Evolutionary conservation across 2,888 invertebrate species (phyloP), one percentile per base, ranked within the genome.

Genomic region (Cosmia trapezina): DNA sequence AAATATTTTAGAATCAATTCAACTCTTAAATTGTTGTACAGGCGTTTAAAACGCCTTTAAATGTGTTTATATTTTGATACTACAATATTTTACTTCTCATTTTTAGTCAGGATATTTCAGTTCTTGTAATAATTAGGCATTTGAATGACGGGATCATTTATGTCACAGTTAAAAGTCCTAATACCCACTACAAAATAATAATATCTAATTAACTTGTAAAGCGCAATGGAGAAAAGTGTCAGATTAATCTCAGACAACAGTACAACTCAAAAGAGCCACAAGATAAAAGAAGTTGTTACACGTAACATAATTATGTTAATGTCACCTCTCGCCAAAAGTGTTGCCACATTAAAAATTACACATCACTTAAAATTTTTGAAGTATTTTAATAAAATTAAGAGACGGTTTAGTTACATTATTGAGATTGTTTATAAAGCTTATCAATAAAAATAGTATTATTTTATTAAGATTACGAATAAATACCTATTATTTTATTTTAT

Each of bases 371-470:
- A 41, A 19, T 63, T 76, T 47, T 53, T 41, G 66, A 53, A 59
- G n/a, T 49, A 76, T 64, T 53, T 49, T 64, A 64, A 60, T 57
- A 63, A 75, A 81, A 66, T 28, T 73, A 81, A 77, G 54, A 62
- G 43, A 81, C 43, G 12, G 67, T 78, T 77, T 64, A 61, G 69
- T 73, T 73, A 70, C 73, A 70, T 60, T 73, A 78, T 54, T 73
- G 78, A 81, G 78, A 80, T 80, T 80, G 67, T 83, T 73, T 72
- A 73, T 81, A 80, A 77, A 84, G 80, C 79, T 75, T 76, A 85
- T 83, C 78, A 81, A 85, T 83, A 80, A 81, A 79, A 83, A 83
- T 84, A 85, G 83, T 83, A 81, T 83, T 81, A 82, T 84, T 83
- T 87, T 82, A 81, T 81, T 64, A 65, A 62, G 63, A 57, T 71